phyloP scores from a whole-genome alignment of 2,113 vertebrate species.

The Carassius gibelio region DNA sequence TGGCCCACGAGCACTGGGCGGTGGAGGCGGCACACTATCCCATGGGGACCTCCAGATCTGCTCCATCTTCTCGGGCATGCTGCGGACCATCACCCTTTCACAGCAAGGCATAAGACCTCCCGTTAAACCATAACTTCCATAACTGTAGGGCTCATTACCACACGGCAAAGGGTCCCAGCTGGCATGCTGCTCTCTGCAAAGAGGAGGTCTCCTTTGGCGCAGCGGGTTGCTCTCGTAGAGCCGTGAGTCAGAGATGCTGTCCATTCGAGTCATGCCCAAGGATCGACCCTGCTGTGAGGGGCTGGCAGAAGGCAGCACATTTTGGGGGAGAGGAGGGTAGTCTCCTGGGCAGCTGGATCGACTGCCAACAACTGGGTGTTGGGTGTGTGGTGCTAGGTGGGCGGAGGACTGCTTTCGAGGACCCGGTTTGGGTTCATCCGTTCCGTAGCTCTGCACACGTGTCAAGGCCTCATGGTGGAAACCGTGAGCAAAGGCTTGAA shows the following conservation, averaged over 20 bases:
- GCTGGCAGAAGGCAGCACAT: slow-evolving; percentile 76
- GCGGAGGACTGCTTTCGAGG: slow-evolving; percentile 85
- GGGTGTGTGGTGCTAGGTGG: slow-evolving; percentile 86
- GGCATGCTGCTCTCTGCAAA: slow-evolving; percentile 96
- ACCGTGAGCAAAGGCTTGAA: slow-evolving; percentile 89
- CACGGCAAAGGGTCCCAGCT: slow-evolving; percentile 95
- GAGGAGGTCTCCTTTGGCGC: slow-evolving; percentile 89
- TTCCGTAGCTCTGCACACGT: slow-evolving; percentile 89
- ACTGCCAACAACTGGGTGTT: slow-evolving; percentile 84
- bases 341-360: slow-evolving; percentile 93
- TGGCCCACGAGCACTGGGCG: slow-evolving; percentile 25
- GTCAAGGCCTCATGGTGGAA: slow-evolving; percentile 92
- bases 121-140: slow-evolving; percentile 88
- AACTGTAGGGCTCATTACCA: slow-evolving; percentile 84
- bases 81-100: slow-evolving; percentile 95
- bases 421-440: slow-evolving; percentile 88
- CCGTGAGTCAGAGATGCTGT: slow-evolving; percentile 95
- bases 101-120: slow-evolving; percentile 94
- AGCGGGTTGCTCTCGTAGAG: slow-evolving; percentile 94
- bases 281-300: slow-evolving; percentile 86
- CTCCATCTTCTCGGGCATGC: slow-evolving; percentile 99
- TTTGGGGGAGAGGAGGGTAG: slow-evolving; percentile 86
- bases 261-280: slow-evolving; percentile 97
- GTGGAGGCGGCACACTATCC: slow-evolving; percentile 76
- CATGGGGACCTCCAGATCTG: slow-evolving; percentile 97